phyloP scores from a whole-genome alignment of 2,113 vertebrate genomes.

The Cryptomyrus ogoouensis region DNA sequence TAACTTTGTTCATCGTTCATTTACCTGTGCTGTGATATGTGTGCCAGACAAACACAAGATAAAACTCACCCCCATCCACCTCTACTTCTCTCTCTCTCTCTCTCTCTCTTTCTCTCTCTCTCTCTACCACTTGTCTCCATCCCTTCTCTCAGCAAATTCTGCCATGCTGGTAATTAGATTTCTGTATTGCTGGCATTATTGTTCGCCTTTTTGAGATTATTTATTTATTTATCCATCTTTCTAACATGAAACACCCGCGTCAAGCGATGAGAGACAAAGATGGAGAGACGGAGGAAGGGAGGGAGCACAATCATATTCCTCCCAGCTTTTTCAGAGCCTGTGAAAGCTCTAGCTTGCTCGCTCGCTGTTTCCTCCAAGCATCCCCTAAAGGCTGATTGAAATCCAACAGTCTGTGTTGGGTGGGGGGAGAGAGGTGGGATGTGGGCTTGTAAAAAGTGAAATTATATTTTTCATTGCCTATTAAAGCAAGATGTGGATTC shows the following conservation, averaged over 20 bases:
- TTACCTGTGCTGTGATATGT: background rate
- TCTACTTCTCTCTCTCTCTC: background rate
- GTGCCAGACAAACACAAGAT: no score
- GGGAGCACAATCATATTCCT: background rate
- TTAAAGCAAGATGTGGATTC: constrained; percentile 43
- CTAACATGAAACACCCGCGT: background rate
- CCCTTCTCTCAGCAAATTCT: background rate
- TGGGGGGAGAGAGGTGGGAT: constrained; percentile 24
- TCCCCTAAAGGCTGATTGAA: constrained; percentile 44
- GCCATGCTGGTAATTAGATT: background rate
- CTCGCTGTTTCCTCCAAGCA: constrained; percentile 36
- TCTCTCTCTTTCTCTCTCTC: background rate
- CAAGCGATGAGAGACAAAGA: background rate
- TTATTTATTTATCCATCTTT: background rate
- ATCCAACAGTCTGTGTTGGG: constrained; percentile 32
- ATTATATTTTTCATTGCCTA: constrained; percentile 49
- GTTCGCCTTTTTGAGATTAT: background rate
- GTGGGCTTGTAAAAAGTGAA: background rate
- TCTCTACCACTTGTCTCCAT: background rate
- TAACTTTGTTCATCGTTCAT: background rate
- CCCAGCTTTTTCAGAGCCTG: background rate
- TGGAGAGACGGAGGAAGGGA: background rate
- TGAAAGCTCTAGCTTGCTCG: background rate
- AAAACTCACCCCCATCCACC: background rate
- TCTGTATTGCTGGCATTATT: background rate